Evolutionary conservation across 2,113 vertebrate species (phyloP).

Genomic region (Mormyrus lacerda): DNA sequence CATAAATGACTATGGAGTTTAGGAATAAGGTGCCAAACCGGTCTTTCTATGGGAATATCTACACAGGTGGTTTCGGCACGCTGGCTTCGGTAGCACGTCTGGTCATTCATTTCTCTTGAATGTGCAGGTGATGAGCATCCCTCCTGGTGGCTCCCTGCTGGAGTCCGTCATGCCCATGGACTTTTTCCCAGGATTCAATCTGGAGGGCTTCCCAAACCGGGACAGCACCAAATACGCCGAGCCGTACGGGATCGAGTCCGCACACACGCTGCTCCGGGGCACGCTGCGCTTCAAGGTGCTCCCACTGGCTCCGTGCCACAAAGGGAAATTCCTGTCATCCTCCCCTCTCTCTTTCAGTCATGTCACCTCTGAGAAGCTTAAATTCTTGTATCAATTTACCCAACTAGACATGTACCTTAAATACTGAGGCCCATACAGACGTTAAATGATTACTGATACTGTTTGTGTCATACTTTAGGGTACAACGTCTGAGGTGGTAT

Average conservation of each 20-base stretch:
- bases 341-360: background rate
- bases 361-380: background rate
- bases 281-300: constrained; percentile 80
- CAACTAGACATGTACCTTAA: background rate
- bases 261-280: constrained; percentile 83
- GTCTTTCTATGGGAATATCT: background rate
- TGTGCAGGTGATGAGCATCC: constrained; percentile 59
- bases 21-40: background rate
- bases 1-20: background rate
- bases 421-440: background rate
- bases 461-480: background rate
- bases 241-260: constrained; percentile 76
- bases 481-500: background rate
- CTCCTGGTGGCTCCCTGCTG: constrained; percentile 73
- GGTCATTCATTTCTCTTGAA: background rate
- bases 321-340: background rate
- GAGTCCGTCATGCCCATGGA: constrained; percentile 71
- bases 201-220: constrained; percentile 92
- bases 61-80: background rate
- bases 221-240: constrained; percentile 86
- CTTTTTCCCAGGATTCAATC: constrained; percentile 83
- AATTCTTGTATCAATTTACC: background rate
- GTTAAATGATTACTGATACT: background rate
- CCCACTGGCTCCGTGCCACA: too few relatives aligned
- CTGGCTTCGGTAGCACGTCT: background rate